Evolutionary conservation across 2,797 vertebrate genomes (phyloP).

Genomic region (Neostethus bicornis): DNA sequence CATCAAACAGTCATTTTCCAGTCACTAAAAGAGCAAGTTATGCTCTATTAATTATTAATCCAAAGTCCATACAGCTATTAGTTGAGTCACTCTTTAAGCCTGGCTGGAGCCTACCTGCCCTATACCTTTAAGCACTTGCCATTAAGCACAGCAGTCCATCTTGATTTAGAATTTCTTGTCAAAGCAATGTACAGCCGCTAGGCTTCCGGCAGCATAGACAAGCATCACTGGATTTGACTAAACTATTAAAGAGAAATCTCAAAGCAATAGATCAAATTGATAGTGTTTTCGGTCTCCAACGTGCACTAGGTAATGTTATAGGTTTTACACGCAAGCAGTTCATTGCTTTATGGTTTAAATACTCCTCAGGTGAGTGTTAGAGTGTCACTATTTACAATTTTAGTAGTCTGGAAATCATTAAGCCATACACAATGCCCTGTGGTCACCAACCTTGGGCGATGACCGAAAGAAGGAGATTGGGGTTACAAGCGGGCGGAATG

Average conservation of each 20-base stretch:
- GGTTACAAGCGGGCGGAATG: too few relatives aligned
- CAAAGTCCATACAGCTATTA: constrained; percentile 55
- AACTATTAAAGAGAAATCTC: constrained; percentile 60
- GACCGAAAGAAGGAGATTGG: too few relatives aligned
- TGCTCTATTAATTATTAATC: constrained; percentile 74
- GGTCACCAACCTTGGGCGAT: too few relatives aligned
- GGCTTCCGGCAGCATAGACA: constrained; percentile 58
- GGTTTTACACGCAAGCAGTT: too few relatives aligned
- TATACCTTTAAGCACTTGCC: constrained; percentile 76
- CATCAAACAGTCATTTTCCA: constrained; percentile 35
- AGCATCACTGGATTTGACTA: constrained; percentile 58
- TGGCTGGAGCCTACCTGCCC: constrained; percentile 73
- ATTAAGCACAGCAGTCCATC: constrained; percentile 73
- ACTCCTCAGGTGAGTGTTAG: too few relatives aligned
- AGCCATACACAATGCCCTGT: too few relatives aligned
- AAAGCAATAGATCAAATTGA: too few relatives aligned
- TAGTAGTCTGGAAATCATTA: too few relatives aligned
- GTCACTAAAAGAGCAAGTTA: constrained; percentile 41
- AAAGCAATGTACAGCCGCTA: constrained; percentile 68
- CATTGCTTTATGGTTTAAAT: too few relatives aligned
- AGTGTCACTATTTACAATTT: too few relatives aligned
- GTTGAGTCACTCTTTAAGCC: constrained; percentile 62
- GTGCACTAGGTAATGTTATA: too few relatives aligned
- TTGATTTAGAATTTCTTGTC: constrained; percentile 77
- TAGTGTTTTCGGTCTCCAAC: too few relatives aligned